phyloP scores from a whole-genome alignment of 2,888 invertebrate genomes.

The Drosophila testacea region DNA sequence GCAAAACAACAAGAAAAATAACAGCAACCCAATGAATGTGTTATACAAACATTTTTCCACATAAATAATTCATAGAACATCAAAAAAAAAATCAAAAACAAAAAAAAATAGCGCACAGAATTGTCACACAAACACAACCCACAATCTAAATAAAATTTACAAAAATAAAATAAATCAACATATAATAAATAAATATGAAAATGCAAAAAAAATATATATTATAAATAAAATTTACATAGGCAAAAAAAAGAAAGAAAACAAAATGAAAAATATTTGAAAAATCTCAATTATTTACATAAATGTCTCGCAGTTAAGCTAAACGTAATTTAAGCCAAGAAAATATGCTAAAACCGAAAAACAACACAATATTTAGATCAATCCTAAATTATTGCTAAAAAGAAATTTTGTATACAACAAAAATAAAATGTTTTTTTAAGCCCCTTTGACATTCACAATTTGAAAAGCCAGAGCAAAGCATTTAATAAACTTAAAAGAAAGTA shows the following conservation, averaged over 20 bases:
- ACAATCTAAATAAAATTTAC: conserved; percentile 75
- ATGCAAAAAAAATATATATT: conserved; percentile 39
- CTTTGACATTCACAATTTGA: conserved; percentile 55
- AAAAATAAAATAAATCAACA: conserved; percentile 32
- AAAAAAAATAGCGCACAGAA: too few species aligned
- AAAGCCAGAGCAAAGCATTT: conserved; percentile 71
- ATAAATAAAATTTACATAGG: conserved; percentile 77
- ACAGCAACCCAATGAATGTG: conserved; percentile 48
- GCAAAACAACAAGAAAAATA: conserved; percentile 14
- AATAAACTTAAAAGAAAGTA: conserved; percentile 18
- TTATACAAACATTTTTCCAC: conserved; percentile 49
- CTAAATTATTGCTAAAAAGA: conserved; percentile 56
- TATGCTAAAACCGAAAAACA: conserved; percentile 50
- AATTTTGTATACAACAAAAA: conserved; percentile 50
- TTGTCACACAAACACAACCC: conserved; percentile 24
- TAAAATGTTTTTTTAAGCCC: conserved; percentile 31
- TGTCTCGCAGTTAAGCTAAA: conserved; percentile 80
- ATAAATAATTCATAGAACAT: conserved; percentile 39
- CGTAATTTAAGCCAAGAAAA: conserved; percentile 63
- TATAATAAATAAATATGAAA: conserved; percentile 33
- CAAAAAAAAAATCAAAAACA: conserved; percentile 11
- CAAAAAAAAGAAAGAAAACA: conserved; percentile 49
- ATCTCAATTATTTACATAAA: conserved; percentile 82
- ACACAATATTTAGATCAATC: conserved; percentile 54
- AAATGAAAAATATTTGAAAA: conserved; percentile 61